Base-by-base conservation (phyloP, 2,888 invertebrate genomes). In the Megamerina dolium region DNA sequence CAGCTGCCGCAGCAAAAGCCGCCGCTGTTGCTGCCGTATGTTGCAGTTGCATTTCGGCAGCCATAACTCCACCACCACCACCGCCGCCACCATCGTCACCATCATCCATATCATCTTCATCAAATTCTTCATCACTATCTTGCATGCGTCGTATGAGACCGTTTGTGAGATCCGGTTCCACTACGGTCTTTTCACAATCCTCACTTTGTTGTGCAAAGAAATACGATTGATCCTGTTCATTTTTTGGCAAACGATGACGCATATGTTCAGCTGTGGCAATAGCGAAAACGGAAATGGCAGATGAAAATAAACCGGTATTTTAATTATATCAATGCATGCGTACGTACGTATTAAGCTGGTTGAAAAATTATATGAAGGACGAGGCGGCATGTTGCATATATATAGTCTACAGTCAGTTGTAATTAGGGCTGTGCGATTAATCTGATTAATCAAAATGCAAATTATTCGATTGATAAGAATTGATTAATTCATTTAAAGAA, bases 111-210 rank as follows among this genome's bases (percentile, higher is more conserved):
- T 68, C 68, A 36, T 68, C 68, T 51, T 68, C 68, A 45, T 68
- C 67, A 37, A 58, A 68, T 40, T 68, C 68, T 41, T 68, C 69
- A 37, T 69, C 68, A 41, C 67, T 66, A 51, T 69, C 69, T 35
- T 67, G 67, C 45, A 68, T 54, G 10, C 66, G 67, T 4, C 67
- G 60, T 45, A 68, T 68, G 1, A 70, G 54, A 2, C 69, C 70
- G 33, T 69, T 68, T n/a, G 68, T 66, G 3, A 70, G 55, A 39
- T 70, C 69, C 3, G 69, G 69, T 35, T 69, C 69, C n/a, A 70
- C 69, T 3, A 70, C 59, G 0, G 68, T 70, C 48, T 69, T 67
- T 36, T 67, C 67, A 16, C 65, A 65, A 29, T 64, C 62, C 48
- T 67, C 53, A 30, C 58, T 66, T 42, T 68, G 68, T 34, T 61